Percentiles rank a stretch among this genome's conserved stretches.
These are phyloP conservation scores for Ypsolopha sequella DNA, from an alignment of 2,888 invertebrate genomes.

Conservation along the genomic window DNA sequence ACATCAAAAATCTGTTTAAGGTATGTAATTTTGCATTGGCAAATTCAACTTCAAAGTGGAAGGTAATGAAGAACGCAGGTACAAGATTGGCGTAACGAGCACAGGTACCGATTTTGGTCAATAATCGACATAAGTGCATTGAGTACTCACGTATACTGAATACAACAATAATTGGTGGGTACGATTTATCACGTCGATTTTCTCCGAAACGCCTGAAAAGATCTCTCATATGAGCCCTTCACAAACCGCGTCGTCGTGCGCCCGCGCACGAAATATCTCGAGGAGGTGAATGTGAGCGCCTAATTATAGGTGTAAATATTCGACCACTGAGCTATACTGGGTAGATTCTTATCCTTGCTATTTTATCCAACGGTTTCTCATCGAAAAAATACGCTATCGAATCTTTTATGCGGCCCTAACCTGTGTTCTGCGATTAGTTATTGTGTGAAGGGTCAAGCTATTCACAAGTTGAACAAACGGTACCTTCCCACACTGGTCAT, in stretches of 20 bases:
- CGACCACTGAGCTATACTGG: conserved; percentile 40
- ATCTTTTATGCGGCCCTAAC: not conserved
- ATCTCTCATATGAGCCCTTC: conserved; percentile 61
- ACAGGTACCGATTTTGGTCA: conserved; percentile 61
- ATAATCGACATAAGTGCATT: conserved; percentile 63
- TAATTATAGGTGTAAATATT: conserved; percentile 66
- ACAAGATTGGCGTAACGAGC: conserved; percentile 63
- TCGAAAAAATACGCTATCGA: conserved; percentile 49
- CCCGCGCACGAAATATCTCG: conserved; percentile 53
- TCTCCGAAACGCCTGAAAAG: conserved; percentile 63
- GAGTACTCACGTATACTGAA: conserved; percentile 61
- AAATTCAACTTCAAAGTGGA: conserved; percentile 2
- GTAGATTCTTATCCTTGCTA: conserved; percentile 44
- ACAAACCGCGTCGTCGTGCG: conserved; percentile 16
- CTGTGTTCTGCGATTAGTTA: conserved; percentile 1
- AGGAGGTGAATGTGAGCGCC: conserved; percentile 47
- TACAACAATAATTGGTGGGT: conserved; percentile 67
- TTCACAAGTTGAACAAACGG: conserved; percentile 29
- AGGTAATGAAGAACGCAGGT: conserved; percentile 13
- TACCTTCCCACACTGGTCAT: conserved; percentile 65
- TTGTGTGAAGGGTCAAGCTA: conserved; percentile 35
- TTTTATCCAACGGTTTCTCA: conserved; percentile 45
- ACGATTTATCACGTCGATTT: conserved; percentile 65
- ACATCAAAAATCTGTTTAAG: not conserved
- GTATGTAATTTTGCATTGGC: conserved; percentile 1